Evolutionary conservation across 2,888 invertebrate genomes (phyloP), one percentile per base, ranked within the genome.

Genomic region (Masnerella sp.): DNA sequence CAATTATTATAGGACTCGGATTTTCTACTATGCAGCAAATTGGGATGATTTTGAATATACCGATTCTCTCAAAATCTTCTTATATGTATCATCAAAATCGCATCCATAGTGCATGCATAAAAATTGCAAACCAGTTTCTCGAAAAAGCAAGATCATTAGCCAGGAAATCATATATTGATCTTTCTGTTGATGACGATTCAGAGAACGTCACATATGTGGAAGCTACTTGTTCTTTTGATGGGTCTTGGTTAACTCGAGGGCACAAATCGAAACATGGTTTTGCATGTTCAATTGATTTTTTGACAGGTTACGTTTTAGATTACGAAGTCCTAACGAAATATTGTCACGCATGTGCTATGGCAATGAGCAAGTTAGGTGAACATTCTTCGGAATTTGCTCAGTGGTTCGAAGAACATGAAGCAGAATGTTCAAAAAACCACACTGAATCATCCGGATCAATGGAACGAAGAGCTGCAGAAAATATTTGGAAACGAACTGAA

Each of bases 381-480:
- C 4, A 52, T 14, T 52, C 52, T 9, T 17, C 38, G 14, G 22
- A 52, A 25, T 22, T 22, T 52, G 25, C n/a, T 38, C 8, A 15
- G 17, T 20, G 51, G 36, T 51, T 34, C 9, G 12, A 28, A 34
- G 9, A 2, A 20, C 34, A 52, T 25, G 18, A 12, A 52, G 12
- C 11, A n/a, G 38, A 52, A 12, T 51, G 22, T 22, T 36, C 14
- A 12, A 1, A 22, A 36, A 49, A 51, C 18, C 42, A 42, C 11
- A 20, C 18, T 49, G 49, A 36, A 36, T 51, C 36, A 20, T 51
- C 51, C n/a, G 51, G 28, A 30, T 4, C 49, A 17, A 49, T 49
- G 32, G 49, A 49, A 49, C 30, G 30, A 17, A 17, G 8, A 11
- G 49, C 32, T n/a, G 49, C 49, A 8, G 32, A 9, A 25, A 15